A percentile compares a stretch with the other conserved stretches of the same genome.
These are phyloP conservation scores for Setophaga kirtlandii DNA, from an alignment of 2,113 vertebrate genomes.

Conservation along the genomic window DNA sequence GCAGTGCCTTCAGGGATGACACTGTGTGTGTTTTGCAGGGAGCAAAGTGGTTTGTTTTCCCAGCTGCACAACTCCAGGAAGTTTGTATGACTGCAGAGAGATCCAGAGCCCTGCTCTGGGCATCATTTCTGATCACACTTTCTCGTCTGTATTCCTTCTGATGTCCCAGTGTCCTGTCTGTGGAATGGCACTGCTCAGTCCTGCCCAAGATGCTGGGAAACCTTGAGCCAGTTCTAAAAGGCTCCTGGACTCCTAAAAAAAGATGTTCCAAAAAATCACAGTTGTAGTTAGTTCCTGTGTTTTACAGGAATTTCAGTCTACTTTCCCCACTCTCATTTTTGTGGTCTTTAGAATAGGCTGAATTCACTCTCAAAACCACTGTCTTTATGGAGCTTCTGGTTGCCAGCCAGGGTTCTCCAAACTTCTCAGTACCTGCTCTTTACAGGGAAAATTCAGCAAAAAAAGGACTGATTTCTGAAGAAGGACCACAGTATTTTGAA, in stretches of 20 bases:
- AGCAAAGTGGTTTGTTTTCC: not conserved
- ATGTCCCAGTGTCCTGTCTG: too few relatives aligned
- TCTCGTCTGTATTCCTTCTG: not conserved
- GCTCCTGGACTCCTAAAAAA: not conserved
- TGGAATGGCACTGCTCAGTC: not conserved
- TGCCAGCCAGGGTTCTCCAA: not conserved
- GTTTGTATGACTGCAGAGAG: not conserved
- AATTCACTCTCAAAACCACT: not conserved
- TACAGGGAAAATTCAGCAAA: not conserved
- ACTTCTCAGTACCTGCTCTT: not conserved
- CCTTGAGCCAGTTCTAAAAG: not conserved
- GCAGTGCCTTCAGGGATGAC: not conserved
- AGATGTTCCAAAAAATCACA: not conserved
- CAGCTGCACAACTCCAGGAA: not conserved
- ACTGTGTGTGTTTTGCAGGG: not conserved
- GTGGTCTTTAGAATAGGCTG: not conserved
- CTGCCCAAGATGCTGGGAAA: not conserved
- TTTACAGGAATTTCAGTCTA: not conserved
- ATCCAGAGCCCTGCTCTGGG: not conserved
- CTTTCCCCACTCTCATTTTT: not conserved
- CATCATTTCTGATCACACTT: not conserved
- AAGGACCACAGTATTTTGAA: not conserved
- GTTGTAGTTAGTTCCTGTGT: not conserved
- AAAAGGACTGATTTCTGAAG: not conserved
- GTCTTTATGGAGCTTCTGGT: not conserved